A percentile compares a stretch with the other conserved stretches of the same genome.
These are phyloP conservation scores for Ricordea florida DNA, from an alignment of 92 coral and sea anemone species.

Conservation along the genomic window DNA sequence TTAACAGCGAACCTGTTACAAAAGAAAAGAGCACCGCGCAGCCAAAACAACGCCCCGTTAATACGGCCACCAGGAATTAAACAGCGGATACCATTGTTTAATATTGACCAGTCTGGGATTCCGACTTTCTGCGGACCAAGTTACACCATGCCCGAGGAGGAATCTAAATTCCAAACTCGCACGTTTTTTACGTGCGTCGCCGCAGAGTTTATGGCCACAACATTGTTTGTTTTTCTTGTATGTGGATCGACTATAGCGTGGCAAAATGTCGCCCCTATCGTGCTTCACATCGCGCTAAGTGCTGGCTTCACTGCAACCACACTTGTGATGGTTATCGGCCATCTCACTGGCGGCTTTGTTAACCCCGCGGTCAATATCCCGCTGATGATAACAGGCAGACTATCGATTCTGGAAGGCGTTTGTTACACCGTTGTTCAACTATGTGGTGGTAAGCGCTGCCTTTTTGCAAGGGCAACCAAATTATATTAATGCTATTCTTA, in stretches of 20 bases:
- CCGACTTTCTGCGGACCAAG: too few relatives aligned
- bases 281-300: conserved; percentile 70
- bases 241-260: conserved; percentile 65
- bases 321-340: conserved; percentile 55
- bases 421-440: conserved; percentile 50
- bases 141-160: conserved; percentile 8
- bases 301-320: conserved; percentile 75
- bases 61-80: too few relatives aligned
- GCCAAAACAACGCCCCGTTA: too few relatives aligned
- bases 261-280: conserved; percentile 10
- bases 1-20: too few relatives aligned
- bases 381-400: conserved; percentile 52
- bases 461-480: too few relatives aligned
- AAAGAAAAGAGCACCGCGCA: too few relatives aligned
- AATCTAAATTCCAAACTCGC: conserved; percentile 12
- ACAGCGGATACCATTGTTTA: too few relatives aligned
- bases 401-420: conserved; percentile 60
- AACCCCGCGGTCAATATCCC: conserved; percentile 82
- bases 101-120: too few relatives aligned
- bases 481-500: too few relatives aligned
- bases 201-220: conserved; percentile 80
- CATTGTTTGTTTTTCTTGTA: conserved; percentile 74
- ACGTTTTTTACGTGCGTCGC: conserved; percentile 60
- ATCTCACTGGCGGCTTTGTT: conserved; percentile 80
- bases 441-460: conserved; percentile 78